Evolutionary conservation across 2,888 invertebrate species (phyloP).

Genomic region (Diadegma fenestrale): DNA sequence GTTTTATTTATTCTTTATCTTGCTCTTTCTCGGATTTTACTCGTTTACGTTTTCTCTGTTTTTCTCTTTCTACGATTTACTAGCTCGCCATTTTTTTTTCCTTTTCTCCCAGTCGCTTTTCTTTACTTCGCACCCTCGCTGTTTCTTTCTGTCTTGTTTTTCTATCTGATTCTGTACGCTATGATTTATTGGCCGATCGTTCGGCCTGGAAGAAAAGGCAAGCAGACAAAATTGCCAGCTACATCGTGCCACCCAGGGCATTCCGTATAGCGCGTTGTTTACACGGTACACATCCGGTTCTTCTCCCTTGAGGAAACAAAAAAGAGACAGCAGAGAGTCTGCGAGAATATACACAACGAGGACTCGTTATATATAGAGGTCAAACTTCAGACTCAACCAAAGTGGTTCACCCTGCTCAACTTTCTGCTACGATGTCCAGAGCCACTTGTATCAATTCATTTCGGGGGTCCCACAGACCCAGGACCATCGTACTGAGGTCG

Average conservation of each 20-base stretch:
- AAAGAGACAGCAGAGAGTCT: not conserved
- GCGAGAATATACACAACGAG: not conserved
- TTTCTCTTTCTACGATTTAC: not conserved
- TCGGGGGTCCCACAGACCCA: too few relatives aligned
- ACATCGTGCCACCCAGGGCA: conserved; percentile 20
- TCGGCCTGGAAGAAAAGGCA: conserved; percentile 24
- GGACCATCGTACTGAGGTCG: too few relatives aligned
- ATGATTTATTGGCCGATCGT: conserved; percentile 63
- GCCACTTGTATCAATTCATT: not conserved
- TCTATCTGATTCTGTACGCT: conserved; percentile 22
- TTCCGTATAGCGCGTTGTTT: conserved; percentile 49
- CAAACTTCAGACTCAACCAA: not conserved
- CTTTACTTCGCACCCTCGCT: not conserved
- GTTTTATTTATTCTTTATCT: not conserved
- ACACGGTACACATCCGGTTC: conserved; percentile 63
- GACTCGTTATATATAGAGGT: not conserved
- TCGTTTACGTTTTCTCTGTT: not conserved
- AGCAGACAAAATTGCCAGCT: conserved; percentile 39
- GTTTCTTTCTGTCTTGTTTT: not conserved
- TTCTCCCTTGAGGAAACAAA: not conserved
- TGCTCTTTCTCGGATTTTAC: not conserved
- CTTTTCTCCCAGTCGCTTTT: not conserved
- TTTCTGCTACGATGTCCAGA: not conserved
- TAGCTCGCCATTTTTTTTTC: not conserved
- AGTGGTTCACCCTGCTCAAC: not conserved